Conservation (phyloP, 1,140 invertebrate genomes). For the Alviniconcha marisindica region DNA sequence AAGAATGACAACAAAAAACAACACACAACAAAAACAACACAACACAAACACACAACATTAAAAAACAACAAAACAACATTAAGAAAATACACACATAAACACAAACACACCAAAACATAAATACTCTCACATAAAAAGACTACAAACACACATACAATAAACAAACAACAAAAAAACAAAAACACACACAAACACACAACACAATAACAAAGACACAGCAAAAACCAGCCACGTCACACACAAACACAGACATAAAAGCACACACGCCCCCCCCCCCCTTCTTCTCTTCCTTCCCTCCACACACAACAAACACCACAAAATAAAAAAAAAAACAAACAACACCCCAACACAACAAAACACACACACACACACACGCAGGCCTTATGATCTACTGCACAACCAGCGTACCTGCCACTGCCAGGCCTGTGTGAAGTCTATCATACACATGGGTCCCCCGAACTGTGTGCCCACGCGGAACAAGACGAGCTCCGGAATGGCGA, state of each 20-base stretch:
- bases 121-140: too few relatives aligned
- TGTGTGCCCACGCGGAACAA: constrained; percentile 73
- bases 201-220: not conserved
- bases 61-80: too few relatives aligned
- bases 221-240: not conserved
- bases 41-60: too few relatives aligned
- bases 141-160: too few relatives aligned
- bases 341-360: not conserved
- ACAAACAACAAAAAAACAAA: too few relatives aligned
- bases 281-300: not conserved
- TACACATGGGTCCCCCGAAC: constrained; percentile 86
- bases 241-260: not conserved
- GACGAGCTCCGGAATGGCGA: constrained; percentile 87
- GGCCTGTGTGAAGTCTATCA: constrained; percentile 88
- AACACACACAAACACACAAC: not conserved
- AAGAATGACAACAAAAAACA: too few relatives aligned
- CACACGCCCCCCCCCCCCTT: not conserved
- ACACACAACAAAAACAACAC: too few relatives aligned
- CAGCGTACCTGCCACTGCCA: constrained; percentile 82
- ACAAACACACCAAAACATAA: too few relatives aligned
- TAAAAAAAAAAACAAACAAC: not conserved
- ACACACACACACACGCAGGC: not conserved
- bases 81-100: too few relatives aligned
- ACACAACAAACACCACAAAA: too few relatives aligned
- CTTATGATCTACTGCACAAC: not conserved